These are phyloP conservation scores for Meleagris gallopavo DNA, from an alignment of 2,113 vertebrate species.

Conservation along the genomic window DNA sequence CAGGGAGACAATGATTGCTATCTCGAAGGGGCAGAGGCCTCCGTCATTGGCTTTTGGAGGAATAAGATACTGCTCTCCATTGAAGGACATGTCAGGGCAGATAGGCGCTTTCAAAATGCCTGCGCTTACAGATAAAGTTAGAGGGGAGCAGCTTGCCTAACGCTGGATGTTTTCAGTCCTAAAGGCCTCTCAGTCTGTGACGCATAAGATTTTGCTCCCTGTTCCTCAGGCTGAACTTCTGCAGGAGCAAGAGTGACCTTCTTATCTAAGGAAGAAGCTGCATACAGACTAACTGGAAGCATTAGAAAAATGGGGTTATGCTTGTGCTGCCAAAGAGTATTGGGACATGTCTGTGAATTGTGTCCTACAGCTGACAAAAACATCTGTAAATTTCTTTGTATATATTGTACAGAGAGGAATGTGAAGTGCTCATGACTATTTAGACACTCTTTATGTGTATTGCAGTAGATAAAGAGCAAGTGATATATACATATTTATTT, in stretches of 20 bases:
- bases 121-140: constrained; percentile 59
- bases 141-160: not conserved
- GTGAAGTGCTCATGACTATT: not conserved
- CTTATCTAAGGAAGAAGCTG: not conserved
- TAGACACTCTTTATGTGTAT: not conserved
- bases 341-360: not conserved
- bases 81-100: not conserved
- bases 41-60: not conserved
- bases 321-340: not conserved
- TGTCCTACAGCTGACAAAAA: not conserved
- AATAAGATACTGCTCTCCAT: not conserved
- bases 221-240: not conserved
- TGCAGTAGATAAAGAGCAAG: not conserved
- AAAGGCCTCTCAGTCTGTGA: not conserved
- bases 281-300: not conserved
- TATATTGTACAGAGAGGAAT: not conserved
- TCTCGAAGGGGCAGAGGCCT: not conserved
- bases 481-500: not conserved
- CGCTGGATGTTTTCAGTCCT: not conserved
- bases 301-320: not conserved
- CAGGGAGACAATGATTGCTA: not conserved
- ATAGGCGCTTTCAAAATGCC: not conserved
- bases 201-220: not conserved
- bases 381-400: not conserved
- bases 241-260: not conserved